Evolutionary conservation across 2,113 vertebrate species (phyloP), one percentile per base, ranked within the genome.

Genomic region (Stegostoma tigrinum): DNA sequence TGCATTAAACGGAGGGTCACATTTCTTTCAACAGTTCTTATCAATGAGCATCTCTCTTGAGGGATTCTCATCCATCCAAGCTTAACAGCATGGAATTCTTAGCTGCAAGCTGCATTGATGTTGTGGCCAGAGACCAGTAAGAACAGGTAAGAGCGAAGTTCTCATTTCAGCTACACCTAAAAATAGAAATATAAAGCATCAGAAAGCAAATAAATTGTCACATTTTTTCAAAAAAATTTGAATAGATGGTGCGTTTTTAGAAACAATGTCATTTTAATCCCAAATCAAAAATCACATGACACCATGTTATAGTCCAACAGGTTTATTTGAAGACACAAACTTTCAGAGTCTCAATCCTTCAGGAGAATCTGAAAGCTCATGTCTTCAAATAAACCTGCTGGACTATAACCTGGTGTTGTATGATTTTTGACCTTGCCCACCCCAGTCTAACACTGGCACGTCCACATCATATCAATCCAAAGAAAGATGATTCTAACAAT

Each of bases 11-110:
- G 34, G 34, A 66, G 34, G 61, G 89, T 17, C 61, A 91, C 87
- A 83, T 83, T 42, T 83, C 80, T 83, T 83, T 83, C 38, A 42
- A 83, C n/a, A 93, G 61, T 93, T 93, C 89, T 91, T 91, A n/a
- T 93, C 34, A 66, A 64, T 93, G 61, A 38, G 86, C 34, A 66
- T 93, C 64, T 93, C 87, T 90, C 89, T 91, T n/a, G 89, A 93
- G 34, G 61, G 30, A n/a, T 21, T 66, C 61, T 93, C 7, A 45
- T 93, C 61, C 66, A 38, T 93, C 89, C 89, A 42, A 93, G 89
- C 61, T 38, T n/a, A 67, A 66, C 5, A 38, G 89, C 89, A 45
- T 66, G n/a, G 61, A 66, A 93, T 93, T 93, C 89, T 66, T 64
- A 93, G 61, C 61, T 67, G 34, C 89, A 93, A n/a, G 89, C 61